phyloP scores from a whole-genome alignment of 2,888 invertebrate species.

The Vandiemenella viatica region DNA sequence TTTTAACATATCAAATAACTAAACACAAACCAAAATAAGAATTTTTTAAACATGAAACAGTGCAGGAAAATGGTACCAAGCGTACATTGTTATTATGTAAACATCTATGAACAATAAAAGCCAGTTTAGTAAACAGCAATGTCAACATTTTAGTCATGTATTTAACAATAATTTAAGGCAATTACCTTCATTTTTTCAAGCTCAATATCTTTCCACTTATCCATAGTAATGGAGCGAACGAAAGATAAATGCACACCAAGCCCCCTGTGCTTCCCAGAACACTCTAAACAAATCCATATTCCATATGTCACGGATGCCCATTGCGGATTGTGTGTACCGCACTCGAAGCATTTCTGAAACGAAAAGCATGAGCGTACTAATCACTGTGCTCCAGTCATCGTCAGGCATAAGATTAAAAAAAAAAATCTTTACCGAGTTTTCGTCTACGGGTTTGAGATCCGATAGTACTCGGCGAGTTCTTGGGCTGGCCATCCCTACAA shows the following conservation, averaged over 20 bases:
- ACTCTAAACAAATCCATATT: slow-evolving; percentile 98
- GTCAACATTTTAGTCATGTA: no score
- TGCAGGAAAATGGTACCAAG: no score
- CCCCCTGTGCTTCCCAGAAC: slow-evolving; percentile 94
- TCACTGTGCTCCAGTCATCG: background rate
- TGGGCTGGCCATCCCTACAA: slow-evolving; percentile 99
- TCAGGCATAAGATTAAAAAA: background rate
- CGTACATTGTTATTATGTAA: no score
- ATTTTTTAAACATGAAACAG: no score
- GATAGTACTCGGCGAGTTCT: slow-evolving; percentile 81
- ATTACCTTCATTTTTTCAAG: slow-evolving; percentile 89
- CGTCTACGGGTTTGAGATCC: slow-evolving; percentile 73
- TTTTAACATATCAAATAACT: no score
- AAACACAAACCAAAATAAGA: no score
- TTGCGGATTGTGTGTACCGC: slow-evolving; percentile 90
- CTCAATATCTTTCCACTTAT: slow-evolving; percentile 98
- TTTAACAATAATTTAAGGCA: background rate
- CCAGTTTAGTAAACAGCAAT: no score
- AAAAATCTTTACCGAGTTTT: slow-evolving; percentile 72
- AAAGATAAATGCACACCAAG: slow-evolving; percentile 94
- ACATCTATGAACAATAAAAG: no score
- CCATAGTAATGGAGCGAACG: slow-evolving; percentile 95
- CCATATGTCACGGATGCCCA: slow-evolving; percentile 99
- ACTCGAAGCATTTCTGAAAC: slow-evolving; percentile 93
- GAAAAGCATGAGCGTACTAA: slow-evolving; percentile 12